Evolutionary conservation across 2,888 invertebrate genomes (phyloP).

Genomic region (Tenthredo livida): DNA sequence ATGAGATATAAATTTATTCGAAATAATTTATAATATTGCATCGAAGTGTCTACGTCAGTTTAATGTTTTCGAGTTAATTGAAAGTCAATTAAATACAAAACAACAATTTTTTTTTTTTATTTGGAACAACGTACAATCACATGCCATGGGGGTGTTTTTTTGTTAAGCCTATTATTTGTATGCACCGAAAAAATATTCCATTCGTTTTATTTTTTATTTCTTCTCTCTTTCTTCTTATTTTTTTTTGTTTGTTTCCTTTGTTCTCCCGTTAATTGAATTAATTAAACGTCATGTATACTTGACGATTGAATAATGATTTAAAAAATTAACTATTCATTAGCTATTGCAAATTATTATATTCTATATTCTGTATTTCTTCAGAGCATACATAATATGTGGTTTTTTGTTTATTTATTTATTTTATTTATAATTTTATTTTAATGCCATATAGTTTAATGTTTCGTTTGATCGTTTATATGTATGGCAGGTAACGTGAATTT

Average conservation of each 20-base stretch:
- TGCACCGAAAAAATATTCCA: constrained; percentile 36
- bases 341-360: not conserved
- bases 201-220: not conserved
- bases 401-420: not conserved
- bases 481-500: constrained; percentile 5
- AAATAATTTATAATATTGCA: not conserved
- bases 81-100: constrained; percentile 67
- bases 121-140: constrained; percentile 73
- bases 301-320: constrained; percentile 2
- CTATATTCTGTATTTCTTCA: constrained; percentile 3
- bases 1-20: not conserved
- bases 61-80: constrained; percentile 11
- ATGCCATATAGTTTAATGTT: constrained; percentile 33
- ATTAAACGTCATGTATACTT: constrained; percentile 11
- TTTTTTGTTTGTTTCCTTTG: too few relatives aligned
- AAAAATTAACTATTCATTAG: not conserved
- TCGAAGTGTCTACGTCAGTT: not conserved
- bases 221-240: not conserved
- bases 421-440: constrained; percentile 2
- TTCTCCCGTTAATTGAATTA: not conserved
- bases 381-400: constrained; percentile 16
- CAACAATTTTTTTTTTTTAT: constrained; percentile 72
- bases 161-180: constrained; percentile 42
- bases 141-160: constrained; percentile 54
- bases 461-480: not conserved